phyloP scores from a whole-genome alignment of 2,797 vertebrate genomes.

The Scleropages formosus region DNA sequence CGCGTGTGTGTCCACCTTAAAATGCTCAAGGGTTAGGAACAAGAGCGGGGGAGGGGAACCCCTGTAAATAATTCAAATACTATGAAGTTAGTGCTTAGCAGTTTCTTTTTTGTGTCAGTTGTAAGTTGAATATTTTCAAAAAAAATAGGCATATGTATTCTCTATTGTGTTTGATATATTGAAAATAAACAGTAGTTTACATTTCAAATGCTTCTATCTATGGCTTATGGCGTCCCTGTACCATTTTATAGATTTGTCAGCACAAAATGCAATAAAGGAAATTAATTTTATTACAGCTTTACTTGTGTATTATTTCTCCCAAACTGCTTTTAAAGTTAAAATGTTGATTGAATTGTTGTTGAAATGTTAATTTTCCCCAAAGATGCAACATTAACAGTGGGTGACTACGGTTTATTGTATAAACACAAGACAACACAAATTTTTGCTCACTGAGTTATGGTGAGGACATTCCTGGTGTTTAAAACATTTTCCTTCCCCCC shows the following conservation, averaged over 20 bases:
- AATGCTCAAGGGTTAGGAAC: conserved; percentile 56
- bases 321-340: neutral
- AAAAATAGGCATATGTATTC: conserved; percentile 66
- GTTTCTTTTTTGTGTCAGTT: conserved; percentile 85
- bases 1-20: conserved; percentile 57
- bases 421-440: no score
- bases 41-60: conserved; percentile 56
- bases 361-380: no score
- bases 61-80: conserved; percentile 72
- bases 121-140: conserved; percentile 83
- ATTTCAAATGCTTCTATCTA: conserved; percentile 95
- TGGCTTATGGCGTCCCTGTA: conserved; percentile 93
- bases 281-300: conserved; percentile 96
- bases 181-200: conserved; percentile 77
- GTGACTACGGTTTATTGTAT: no score
- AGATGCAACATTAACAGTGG: no score
- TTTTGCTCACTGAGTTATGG: no score
- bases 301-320: conserved; percentile 62
- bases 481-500: no score
- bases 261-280: conserved; percentile 99
- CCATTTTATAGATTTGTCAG: conserved; percentile 98
- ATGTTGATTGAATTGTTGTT: no score
- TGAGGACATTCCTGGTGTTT: no score
- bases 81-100: conserved; percentile 70
- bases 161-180: conserved; percentile 87